Base-by-base conservation (phyloP, 2,797 vertebrate species). In the Myotis findleyi region DNA sequence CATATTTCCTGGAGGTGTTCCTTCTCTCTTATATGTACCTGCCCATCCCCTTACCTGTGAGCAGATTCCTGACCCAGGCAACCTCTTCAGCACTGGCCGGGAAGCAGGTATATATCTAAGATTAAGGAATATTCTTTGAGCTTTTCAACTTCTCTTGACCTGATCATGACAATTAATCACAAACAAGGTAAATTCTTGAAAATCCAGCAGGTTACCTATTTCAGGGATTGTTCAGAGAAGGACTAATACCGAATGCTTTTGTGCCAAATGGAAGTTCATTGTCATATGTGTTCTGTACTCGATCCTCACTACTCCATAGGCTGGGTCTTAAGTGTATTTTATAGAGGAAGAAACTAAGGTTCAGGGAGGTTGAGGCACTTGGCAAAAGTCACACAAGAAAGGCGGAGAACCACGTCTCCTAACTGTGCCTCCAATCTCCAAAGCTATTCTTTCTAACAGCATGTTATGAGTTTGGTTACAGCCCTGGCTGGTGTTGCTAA, bases 261-360 rank as follows among this genome's bases (percentile, higher is more conserved):
- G 30, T 62, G 33, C 44, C 64, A 59, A 57, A 33, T 11, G 3
- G 33, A 59, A 59, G 64, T 30, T 21, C 8, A 21, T 57, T 13
- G 7, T n/a, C 55, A 11, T 17, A 0, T 0, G 25, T 1, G 0
- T 20, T n/a, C 30, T 49, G 23, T 21, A 4, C 11, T 68, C 30
- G 23, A 30, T 7, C 44, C 79, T 77, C 20, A 1, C 25, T 64
- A 21, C 59, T n/a, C 27, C 10, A 2, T 8, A 44, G 21, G 16
- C 69, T 23, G 53, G 62, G 30, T 12, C n/a, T 90, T 49, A 12
- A 17, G 14, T 18, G 8, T 73, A 41, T 80, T 84, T 92, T 75
- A 84, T 21, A 82, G 83, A 66, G 53, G 83, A 88, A 59, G 62
- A 93, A 93, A 55, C 55, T 57, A 91, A 55, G 73, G 55, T 44